Evolutionary conservation across 2,797 vertebrate species (phyloP).

Genomic region (Alcedo quadribrachys): DNA sequence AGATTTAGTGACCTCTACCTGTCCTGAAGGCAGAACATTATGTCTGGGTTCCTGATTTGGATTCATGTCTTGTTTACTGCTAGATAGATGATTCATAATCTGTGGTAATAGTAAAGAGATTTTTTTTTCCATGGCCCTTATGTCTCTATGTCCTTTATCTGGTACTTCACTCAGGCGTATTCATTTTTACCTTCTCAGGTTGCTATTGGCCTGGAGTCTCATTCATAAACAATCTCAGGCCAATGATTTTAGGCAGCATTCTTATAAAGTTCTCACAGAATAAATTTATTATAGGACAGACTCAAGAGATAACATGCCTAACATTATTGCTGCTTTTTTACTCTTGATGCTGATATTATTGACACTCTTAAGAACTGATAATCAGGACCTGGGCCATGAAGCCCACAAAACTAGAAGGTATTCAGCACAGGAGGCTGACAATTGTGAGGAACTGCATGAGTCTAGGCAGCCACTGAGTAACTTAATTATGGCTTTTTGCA

Average conservation of each 20-base stretch:
- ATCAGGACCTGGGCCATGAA: not conserved
- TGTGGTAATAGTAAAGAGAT: not conserved
- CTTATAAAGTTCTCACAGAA: not conserved
- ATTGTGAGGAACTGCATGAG: not conserved
- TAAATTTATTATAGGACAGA: not conserved
- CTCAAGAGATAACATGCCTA: not conserved
- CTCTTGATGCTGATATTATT: not conserved
- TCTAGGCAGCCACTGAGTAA: not conserved
- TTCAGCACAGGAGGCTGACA: not conserved
- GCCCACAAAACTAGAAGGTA: not conserved
- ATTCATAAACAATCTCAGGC: not conserved
- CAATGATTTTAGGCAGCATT: not conserved
- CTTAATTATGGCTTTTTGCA: not conserved
- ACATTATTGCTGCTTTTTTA: not conserved
- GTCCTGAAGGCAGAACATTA: not conserved
- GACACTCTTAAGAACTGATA: not conserved
- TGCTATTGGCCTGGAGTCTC: not conserved
- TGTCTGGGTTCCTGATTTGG: not conserved
- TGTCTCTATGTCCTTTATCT: not conserved
- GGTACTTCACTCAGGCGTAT: not conserved
- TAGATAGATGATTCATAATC: not conserved
- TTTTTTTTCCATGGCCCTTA: not conserved
- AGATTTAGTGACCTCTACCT: not conserved
- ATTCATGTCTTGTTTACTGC: not conserved
- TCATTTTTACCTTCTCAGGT: not conserved